Percentiles rank a stretch among this genome's conserved stretches.
Evolutionary conservation across 2,113 vertebrate genomes (phyloP).

Genomic region (Trogon melanurus): DNA sequence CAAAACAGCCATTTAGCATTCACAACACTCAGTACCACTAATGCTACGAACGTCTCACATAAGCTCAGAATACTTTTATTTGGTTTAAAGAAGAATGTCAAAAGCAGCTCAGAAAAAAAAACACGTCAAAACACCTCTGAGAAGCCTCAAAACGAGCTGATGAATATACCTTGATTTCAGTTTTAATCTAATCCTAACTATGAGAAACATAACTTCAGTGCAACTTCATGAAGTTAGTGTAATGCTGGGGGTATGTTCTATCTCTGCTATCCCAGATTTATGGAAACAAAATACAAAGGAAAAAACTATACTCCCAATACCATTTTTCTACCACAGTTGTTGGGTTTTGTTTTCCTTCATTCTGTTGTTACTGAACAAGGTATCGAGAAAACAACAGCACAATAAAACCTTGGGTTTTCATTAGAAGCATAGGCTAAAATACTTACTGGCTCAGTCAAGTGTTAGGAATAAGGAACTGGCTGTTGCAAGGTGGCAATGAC

Average conservation of each 20-base stretch:
- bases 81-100: background rate
- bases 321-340: background rate
- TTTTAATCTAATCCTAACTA: background rate
- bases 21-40: background rate
- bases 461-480: background rate
- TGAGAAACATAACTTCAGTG: background rate
- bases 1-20: background rate
- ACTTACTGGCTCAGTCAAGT: rapidly evolving
- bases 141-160: background rate
- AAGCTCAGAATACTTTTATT: background rate
- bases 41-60: background rate
- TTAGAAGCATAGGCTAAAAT: background rate
- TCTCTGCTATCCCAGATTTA: background rate
- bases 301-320: background rate
- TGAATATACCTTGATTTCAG: background rate
- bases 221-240: background rate
- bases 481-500: background rate
- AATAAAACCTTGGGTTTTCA: background rate
- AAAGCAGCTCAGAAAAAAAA: background rate
- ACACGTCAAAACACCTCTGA: background rate
- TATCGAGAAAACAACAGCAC: background rate
- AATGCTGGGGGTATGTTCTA: background rate
- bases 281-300: background rate
- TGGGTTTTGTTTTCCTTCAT: no score
- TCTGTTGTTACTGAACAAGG: background rate